These are phyloP conservation scores for Gymnocheta viridis DNA, from an alignment of 2,888 invertebrate species.

Conservation along the genomic window DNA sequence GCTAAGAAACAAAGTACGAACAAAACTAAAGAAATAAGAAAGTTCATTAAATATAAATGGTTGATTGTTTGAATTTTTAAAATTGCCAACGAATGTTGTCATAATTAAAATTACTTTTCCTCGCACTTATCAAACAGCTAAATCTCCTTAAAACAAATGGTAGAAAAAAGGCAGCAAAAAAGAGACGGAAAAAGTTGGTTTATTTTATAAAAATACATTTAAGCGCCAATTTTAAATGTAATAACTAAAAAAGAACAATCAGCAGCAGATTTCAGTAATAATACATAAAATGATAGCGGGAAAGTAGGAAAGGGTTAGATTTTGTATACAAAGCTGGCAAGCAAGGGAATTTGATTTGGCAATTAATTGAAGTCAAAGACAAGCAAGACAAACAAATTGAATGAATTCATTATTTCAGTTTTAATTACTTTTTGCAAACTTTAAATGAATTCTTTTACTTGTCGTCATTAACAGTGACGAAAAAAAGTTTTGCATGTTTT, in stretches of 20 bases:
- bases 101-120: conserved; percentile 79
- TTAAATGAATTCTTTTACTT: conserved; percentile 71
- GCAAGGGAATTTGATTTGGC: conserved; percentile 50
- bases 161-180: conserved; percentile 67
- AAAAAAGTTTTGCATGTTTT: conserved; percentile 71
- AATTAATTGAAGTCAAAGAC: conserved; percentile 54
- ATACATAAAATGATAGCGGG: conserved; percentile 12
- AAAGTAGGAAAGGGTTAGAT: neutral
- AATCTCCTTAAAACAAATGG: conserved; percentile 45
- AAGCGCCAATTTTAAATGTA: conserved; percentile 41
- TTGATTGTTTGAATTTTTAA: conserved; percentile 57
- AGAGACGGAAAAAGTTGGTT: conserved; percentile 28
- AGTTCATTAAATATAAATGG: conserved; percentile 65
- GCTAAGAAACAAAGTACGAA: neutral
- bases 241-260: conserved; percentile 59
- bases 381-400: conserved; percentile 64
- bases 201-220: conserved; percentile 30
- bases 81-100: conserved; percentile 75
- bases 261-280: conserved; percentile 61
- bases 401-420: conserved; percentile 80
- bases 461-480: conserved; percentile 54
- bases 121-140: conserved; percentile 77
- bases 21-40: conserved; percentile 57
- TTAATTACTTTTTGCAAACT: conserved; percentile 81
- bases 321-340: neutral